Base-by-base conservation (phyloP, 2,888 invertebrate species). In the Hyppa rectilinea region DNA sequence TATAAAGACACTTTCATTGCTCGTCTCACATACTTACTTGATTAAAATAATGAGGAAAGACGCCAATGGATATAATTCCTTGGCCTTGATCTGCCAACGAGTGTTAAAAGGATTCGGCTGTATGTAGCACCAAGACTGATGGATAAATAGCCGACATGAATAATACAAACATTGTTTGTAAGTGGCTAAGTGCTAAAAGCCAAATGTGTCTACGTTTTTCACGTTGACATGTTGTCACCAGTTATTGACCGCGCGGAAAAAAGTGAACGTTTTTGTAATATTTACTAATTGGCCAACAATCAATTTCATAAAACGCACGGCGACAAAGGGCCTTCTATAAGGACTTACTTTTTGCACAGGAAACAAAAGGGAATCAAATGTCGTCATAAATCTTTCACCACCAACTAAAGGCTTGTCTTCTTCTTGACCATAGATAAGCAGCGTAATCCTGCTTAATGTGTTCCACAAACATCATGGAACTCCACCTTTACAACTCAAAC, bases 211-310 rank as follows among this genome's bases (percentile, higher is more conserved):
- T 58, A 68, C 62, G 59, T 63, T 83, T 62, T 47, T 69, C 52
- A 77, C 63, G 45, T 60, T 67, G 68, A 69, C 73, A 80, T 36
- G 29, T 36, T 63, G 63, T 47, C 53, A 64, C 29, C 69, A 77
- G 71, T 52, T 81, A 73, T 64, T 60, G 71, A 81, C 81, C 81
- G 67, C n/a, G 14, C 43, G 40, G 59, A 49, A 60, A 65, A 49
- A 80, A 10, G 53, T 40, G 45, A 52, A 68, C 61, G 49, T 52
- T 67, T 60, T 56, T 47, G 12, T 65, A 31, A 43, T 23, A 58
- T 62, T 52, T 29, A 58, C 29, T 40, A 26, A 43, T 26, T 45
- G 17, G 7, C 2, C 17, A 7, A 12, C 17, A 40, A 34, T 31
- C 4, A 34, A 9, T 47, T 43, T 43, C 10, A 29, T 45, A n/a